Conservation (phyloP, 1,140 invertebrate genomes). For the Rhyacophila brunnea region DNA sequence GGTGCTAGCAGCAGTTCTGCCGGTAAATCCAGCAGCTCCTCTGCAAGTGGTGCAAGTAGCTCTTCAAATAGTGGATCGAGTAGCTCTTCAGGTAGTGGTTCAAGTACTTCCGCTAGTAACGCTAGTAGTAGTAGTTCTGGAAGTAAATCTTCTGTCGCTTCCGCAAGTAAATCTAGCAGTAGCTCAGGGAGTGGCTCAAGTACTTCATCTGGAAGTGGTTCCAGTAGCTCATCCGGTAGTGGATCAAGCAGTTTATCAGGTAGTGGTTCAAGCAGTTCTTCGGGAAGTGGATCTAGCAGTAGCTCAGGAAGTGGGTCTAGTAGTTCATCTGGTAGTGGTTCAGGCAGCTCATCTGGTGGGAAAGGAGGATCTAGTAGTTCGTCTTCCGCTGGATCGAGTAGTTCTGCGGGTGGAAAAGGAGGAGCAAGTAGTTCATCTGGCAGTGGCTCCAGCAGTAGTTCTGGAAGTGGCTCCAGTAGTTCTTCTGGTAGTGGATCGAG, state of each 20-base stretch:
- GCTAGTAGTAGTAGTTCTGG: not conserved
- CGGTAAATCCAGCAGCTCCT: not conserved
- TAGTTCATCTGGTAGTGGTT: not conserved
- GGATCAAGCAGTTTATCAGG: not conserved
- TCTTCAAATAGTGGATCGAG: not conserved
- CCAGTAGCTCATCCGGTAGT: not conserved
- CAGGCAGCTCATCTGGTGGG: not conserved
- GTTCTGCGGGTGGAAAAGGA: not conserved
- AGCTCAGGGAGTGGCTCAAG: not conserved
- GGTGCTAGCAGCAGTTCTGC: not conserved
- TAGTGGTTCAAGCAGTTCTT: too few relatives aligned
- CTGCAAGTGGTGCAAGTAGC: not conserved
- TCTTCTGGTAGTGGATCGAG: not conserved
- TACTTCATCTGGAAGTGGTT: not conserved
- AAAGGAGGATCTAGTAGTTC: too few relatives aligned
- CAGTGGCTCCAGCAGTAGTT: not conserved
- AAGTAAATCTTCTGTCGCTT: not conserved
- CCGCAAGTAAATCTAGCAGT: not conserved
- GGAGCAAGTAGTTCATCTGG: not conserved
- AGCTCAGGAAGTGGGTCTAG: not conserved
- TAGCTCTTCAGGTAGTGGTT: not conserved
- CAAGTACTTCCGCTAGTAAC: not conserved
- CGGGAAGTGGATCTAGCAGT: too few relatives aligned
- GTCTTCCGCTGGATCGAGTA: not conserved
- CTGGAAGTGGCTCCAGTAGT: too few relatives aligned